Evolutionary conservation across 2,113 vertebrate genomes (phyloP), one percentile per base, ranked within the genome.

Genomic region (Anhinga anhinga): DNA sequence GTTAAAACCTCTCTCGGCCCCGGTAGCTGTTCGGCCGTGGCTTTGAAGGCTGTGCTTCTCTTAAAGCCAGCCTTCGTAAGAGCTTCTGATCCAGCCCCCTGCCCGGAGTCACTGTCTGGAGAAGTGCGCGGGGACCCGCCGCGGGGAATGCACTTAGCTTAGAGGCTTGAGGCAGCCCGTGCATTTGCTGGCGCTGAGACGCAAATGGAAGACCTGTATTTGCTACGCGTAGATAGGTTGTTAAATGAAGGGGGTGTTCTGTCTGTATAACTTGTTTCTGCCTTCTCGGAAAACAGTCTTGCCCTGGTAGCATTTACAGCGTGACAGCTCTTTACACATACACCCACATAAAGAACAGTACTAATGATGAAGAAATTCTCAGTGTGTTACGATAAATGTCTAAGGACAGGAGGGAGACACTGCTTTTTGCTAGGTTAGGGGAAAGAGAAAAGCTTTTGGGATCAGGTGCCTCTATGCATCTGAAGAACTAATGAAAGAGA

Each of bases 211-310:
- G 36, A 1, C 5, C 23, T 47, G 45, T 9, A 4, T 59, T 49
- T 45, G 1, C 13, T 13, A 0, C 1, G 7, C 13, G 1, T 30
- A 16, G 21, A 4, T 20, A 21, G 27, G 15, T 49, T 20, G 42
- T 53, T 66, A 22, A 67, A 34, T 12, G 10, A 20, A 23, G 13
- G 1, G 3, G 14, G 22, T 92, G 8, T 22, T 58, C 2, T 0
- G 13, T 30, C 27, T 45, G 10, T 26, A 2, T 47, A 11, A 29
- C 59, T 32, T 47, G 18, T 32, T 66, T 82, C 34, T 82, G 29
- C 20, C n/a, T 42, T 50, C 32, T 83, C 2, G 0, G 40, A 38
- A 82, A 80, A 11, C 4, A 2, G 34, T 12, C 29, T 73, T 76
- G 14, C 18, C 34, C 4, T 50, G 20, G 23, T 32, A 47, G 55